A percentile compares a stretch with the other conserved stretches of the same genome.
phyloP scores from a whole-genome alignment of 2,888 invertebrate species.

The Pollenia griseotomentosa region DNA sequence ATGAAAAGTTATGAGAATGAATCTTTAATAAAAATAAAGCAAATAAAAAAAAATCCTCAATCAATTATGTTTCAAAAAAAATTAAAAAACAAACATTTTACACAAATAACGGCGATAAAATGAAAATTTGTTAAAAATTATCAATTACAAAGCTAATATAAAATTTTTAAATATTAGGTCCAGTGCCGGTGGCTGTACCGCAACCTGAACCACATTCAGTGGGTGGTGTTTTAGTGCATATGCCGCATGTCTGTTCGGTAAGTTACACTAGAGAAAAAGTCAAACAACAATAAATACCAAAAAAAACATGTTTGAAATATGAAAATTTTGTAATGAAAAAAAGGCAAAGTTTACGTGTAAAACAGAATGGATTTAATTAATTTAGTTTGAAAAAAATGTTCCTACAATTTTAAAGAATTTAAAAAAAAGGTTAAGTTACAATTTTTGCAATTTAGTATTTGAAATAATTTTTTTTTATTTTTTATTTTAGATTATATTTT shows the following conservation, averaged over 20 bases:
- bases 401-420: not conserved
- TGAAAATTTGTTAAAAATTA: not conserved
- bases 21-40: slow-evolving; percentile 39
- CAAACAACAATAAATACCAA: not conserved
- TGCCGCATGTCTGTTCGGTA: slow-evolving; percentile 94
- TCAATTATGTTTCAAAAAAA: not conserved
- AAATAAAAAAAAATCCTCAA: slow-evolving; percentile 18
- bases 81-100: not conserved
- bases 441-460: slow-evolving; percentile 36
- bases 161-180: slow-evolving; percentile 78
- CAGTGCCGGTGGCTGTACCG: slow-evolving; percentile 85
- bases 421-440: slow-evolving; percentile 60
- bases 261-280: slow-evolving; percentile 77
- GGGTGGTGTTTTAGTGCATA: slow-evolving; percentile 94
- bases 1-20: slow-evolving; percentile 69
- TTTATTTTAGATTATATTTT: slow-evolving; percentile 20
- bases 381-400: slow-evolving; percentile 37
- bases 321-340: slow-evolving; percentile 42
- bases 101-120: not conserved
- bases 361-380: slow-evolving; percentile 43
- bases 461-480: slow-evolving; percentile 30
- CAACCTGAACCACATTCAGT: slow-evolving; percentile 91
- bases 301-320: slow-evolving; percentile 33
- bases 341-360: slow-evolving; percentile 42
- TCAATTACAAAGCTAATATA: slow-evolving; percentile 1